phyloP scores from a whole-genome alignment of 2,888 invertebrate genomes.

The Volucella bombylans region DNA sequence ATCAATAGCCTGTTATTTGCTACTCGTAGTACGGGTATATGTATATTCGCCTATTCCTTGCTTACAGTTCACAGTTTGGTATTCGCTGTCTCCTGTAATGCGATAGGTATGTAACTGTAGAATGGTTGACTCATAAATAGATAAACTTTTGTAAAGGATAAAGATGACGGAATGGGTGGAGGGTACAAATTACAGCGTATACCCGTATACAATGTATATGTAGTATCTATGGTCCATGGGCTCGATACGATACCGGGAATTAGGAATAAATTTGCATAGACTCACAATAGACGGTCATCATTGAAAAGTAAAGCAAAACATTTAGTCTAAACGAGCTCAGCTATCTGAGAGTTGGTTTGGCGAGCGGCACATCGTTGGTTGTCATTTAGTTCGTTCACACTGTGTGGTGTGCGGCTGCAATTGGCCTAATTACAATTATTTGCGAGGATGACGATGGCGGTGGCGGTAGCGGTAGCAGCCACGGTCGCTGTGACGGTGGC shows the following conservation, averaged over 20 bases:
- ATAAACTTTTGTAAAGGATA: constrained; percentile 59
- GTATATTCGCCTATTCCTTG: no score
- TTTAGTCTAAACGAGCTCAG: constrained; percentile 52
- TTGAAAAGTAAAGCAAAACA: constrained; percentile 48
- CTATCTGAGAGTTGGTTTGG: constrained; percentile 16
- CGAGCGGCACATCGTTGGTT: background rate
- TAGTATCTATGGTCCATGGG: constrained; percentile 21
- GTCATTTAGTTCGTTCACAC: background rate
- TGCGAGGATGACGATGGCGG: constrained; percentile 1
- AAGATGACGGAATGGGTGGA: no score
- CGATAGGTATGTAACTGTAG: constrained; percentile 44
- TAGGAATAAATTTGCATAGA: constrained; percentile 56
- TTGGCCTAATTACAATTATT: constrained; percentile 71
- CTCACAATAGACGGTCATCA: constrained; percentile 52
- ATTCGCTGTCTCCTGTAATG: constrained; percentile 35
- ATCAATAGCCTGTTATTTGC: constrained; percentile 66
- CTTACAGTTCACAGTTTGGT: no score
- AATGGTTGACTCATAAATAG: constrained; percentile 63
- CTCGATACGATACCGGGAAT: constrained; percentile 36
- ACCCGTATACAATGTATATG: no score
- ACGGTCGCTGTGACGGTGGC: constrained; percentile 23
- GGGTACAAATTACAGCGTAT: background rate
- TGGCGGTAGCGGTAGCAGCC: constrained; percentile 14
- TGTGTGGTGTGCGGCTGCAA: constrained; percentile 53
- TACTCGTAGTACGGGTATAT: background rate